A percentile compares a stretch with the other conserved stretches of the same genome.
Evolutionary conservation across 1,140 invertebrate genomes (phyloP).

Genomic region (Teleopsis dalmanni): DNA sequence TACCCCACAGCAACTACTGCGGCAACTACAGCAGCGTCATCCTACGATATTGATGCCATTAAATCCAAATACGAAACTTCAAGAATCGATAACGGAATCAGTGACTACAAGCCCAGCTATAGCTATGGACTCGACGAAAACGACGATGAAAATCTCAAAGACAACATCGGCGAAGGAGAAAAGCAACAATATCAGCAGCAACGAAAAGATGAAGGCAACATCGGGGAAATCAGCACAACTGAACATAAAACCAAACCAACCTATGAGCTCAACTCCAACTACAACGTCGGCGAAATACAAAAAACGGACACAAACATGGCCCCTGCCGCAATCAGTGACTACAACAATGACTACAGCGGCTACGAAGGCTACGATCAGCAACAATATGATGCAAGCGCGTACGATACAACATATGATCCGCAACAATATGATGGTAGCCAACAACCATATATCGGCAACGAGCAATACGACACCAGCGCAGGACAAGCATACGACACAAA

Average conservation of each 20-base stretch:
- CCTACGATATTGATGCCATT: constrained; percentile 13
- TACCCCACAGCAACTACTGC: constrained; percentile 17
- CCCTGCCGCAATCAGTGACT: constrained; percentile 23
- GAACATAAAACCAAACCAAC: constrained; percentile 16
- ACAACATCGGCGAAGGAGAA: constrained; percentile 41
- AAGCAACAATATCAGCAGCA: constrained; percentile 29
- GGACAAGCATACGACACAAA: constrained; percentile 25
- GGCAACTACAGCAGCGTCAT: constrained; percentile 15
- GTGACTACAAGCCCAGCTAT: constrained; percentile 11
- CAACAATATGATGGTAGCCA: constrained; percentile 25
- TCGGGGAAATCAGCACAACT: neutral
- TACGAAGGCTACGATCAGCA: constrained; percentile 36
- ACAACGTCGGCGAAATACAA: neutral
- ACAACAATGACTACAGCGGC: constrained; percentile 37
- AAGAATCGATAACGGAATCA: neutral
- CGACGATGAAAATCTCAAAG: constrained; percentile 44
- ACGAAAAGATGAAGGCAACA: constrained; percentile 8
- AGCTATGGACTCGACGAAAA: constrained; percentile 35
- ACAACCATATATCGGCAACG: constrained; percentile 29
- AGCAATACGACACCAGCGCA: constrained; percentile 16
- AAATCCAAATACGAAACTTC: constrained; percentile 6
- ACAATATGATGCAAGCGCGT: constrained; percentile 36
- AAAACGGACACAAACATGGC: neutral
- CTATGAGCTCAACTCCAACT: constrained; percentile 3
- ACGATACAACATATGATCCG: constrained; percentile 31